Evolutionary conservation across 2,888 invertebrate species (phyloP).

Genomic region (Ichneumon xanthorius): DNA sequence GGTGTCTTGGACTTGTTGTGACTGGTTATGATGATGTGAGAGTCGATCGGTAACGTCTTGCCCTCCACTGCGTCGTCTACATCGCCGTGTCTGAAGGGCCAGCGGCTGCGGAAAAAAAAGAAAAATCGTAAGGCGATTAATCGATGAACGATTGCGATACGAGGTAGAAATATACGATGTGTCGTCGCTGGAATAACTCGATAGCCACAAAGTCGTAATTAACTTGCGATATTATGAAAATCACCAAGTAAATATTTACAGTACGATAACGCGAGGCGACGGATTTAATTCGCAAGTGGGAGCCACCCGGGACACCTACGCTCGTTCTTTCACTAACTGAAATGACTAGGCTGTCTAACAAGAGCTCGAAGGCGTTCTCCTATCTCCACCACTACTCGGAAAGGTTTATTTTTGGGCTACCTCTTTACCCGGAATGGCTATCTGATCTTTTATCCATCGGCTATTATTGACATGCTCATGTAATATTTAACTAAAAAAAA

Average conservation of each 20-base stretch:
- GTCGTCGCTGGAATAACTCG: background rate
- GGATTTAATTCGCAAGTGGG: constrained; percentile 31
- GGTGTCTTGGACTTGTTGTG: constrained; percentile 90
- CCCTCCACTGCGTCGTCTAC: constrained; percentile 85
- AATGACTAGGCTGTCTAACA: constrained; percentile 60
- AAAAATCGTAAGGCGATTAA: background rate
- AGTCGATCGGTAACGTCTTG: constrained; percentile 84
- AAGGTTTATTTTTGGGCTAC: constrained; percentile 73
- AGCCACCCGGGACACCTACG: constrained; percentile 20
- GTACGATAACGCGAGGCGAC: constrained; percentile 16
- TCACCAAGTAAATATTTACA: background rate
- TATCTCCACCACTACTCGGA: constrained; percentile 67
- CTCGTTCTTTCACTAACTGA: constrained; percentile 71
- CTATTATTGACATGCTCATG: constrained; percentile 76
- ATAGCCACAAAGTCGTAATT: background rate
- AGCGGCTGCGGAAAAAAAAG: constrained; percentile 87
- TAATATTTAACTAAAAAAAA: constrained; percentile 73
- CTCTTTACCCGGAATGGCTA: constrained; percentile 69
- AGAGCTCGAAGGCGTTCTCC: constrained; percentile 52
- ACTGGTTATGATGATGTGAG: constrained; percentile 86
- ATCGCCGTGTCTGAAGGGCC: constrained; percentile 89
- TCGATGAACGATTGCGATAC: background rate
- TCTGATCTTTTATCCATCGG: constrained; percentile 68
- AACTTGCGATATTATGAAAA: background rate
- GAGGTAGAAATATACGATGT: background rate